Evolutionary conservation across 1,140 invertebrate genomes (phyloP).

Genomic region (Atta texana): DNA sequence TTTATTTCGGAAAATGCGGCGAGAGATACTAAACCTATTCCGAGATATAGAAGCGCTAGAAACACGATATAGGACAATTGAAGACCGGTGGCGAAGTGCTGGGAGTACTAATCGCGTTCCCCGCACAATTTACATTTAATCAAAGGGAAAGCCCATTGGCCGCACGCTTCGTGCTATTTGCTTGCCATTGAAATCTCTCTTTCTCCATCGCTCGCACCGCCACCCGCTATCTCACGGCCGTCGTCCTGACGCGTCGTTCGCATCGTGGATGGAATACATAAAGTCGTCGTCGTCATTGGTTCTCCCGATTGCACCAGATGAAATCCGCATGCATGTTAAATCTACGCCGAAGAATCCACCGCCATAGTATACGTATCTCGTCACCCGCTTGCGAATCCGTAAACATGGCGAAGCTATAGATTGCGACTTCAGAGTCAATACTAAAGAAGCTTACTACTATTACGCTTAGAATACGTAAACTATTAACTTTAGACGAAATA

Average conservation of each 20-base stretch:
- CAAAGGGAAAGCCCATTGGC: conserved; percentile 85
- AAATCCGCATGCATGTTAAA: conserved; percentile 39
- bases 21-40: neutral
- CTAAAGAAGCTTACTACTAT: conserved; percentile 23
- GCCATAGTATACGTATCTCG: conserved; percentile 64
- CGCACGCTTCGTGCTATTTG: conserved; percentile 83
- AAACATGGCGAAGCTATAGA: conserved; percentile 42
- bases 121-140: conserved; percentile 86
- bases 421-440: conserved; percentile 54
- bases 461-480: conserved; percentile 7
- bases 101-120: conserved; percentile 84
- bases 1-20: conserved; percentile 22
- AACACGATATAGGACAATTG: conserved; percentile 72
- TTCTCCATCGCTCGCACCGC: neutral
- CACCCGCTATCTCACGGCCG: conserved; percentile 20
- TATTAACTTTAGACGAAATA: neutral
- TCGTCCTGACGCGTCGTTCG: conserved; percentile 67
- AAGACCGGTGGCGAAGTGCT: conserved; percentile 77
- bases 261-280: conserved; percentile 83
- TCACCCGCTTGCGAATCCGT: conserved; percentile 53
- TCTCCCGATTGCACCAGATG: conserved; percentile 39
- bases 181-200: conserved; percentile 85
- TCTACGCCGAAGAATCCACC: conserved; percentile 55
- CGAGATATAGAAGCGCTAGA: conserved; percentile 21
- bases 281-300: conserved; percentile 76